Base-by-base conservation (phyloP, 2,888 invertebrate genomes). In the Andrena fulva region DNA sequence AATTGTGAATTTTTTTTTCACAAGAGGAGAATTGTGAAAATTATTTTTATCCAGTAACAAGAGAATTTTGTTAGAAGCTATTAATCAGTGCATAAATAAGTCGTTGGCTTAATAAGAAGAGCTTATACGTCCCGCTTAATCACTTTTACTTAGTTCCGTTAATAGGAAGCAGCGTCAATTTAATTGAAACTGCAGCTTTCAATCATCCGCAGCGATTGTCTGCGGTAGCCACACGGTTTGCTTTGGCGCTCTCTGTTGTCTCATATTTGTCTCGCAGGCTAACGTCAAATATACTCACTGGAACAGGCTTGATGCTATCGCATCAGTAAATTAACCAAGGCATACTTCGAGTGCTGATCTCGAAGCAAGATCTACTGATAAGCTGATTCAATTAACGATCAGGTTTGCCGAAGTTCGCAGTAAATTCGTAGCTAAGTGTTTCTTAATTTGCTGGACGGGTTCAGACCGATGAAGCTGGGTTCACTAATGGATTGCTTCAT, bases 361-460 rank as follows among this genome's bases (percentile, higher is more conserved):
- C 68, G 10, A 54, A 48, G 35, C 48, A 68, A 62, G 52, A 63
- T 73, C 24, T 33, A 56, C 29, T n/a, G 27, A 62, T 33, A 67
- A 24, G 42, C 63, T 52, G 73, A 74, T 81, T 68, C 62, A 31
- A 79, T 79, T 69, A 79, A 60, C 68, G 60, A 73, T 79, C 42
- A 59, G 8, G 48, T 64, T 59, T 24, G 27, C 29, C 2, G 33
- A 33, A 35, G 27, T 63, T 35, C 42, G 10, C 56, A n/a, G 54
- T 8, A 27, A 12, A 12, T 56, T 64, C 12, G 20, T 2, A 12
- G 7, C 10, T 56, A 35, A 48, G 1, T 33, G 35, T 35, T 59
- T 59, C 20, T n/a, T 59, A 48, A 77, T 48, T 76, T 63, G 10
- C 27, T 29, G 42, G n/a, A 60, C 29, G 59, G 52, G 35, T 54